Evolutionary conservation across 1,140 invertebrate species (phyloP), one percentile per base, ranked within the genome.

Genomic region (Zaprionus gabonicus): DNA sequence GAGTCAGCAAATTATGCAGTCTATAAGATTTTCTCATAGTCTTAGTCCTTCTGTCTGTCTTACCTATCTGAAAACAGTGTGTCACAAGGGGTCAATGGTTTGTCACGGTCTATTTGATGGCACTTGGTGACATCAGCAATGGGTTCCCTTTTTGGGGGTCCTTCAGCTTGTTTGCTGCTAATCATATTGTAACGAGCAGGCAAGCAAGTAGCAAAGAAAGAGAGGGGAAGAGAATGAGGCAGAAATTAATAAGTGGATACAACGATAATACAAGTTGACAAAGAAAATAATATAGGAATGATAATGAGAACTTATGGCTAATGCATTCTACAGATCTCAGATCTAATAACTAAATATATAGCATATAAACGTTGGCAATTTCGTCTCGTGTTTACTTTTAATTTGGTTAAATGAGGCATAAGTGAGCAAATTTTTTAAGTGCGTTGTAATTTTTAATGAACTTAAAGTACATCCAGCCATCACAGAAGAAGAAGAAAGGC

Each of bases 381-480:
- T 77, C 13, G 64, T 9, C 38, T 82, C 75, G 73, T 90, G 85
- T 90, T 90, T 90, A 90, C 86, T 90, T 90, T 90, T 90, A 90
- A 90, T 90, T 90, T 90, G 79, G 79, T 90, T 90, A 85, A 90
- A 90, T 88, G 85, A 90, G 85, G 85, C 85, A 84, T 90, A 83
- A 87, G 83, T 87, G 84, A 80, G 68, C 81, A 87, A 82, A 69
- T 81, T 88, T 88, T 86, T 78, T 85, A 83, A 84, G 84, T 88
- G 80, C 78, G 78, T 73, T 87, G 76, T 83, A 87, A 88, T 87
- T 88, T 87, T 88, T 83, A 88, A 87, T 88, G 81, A 87, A 88
- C 77, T 83, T 67, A 58, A 76, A 76, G 72, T 20, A 75, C 58
- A 63, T 46, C 59, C 10, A 63, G 51, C 59, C 10, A 13, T 6